Evolutionary conservation across 2,113 vertebrate genomes (phyloP).

Genomic region (Lates calcarifer): DNA sequence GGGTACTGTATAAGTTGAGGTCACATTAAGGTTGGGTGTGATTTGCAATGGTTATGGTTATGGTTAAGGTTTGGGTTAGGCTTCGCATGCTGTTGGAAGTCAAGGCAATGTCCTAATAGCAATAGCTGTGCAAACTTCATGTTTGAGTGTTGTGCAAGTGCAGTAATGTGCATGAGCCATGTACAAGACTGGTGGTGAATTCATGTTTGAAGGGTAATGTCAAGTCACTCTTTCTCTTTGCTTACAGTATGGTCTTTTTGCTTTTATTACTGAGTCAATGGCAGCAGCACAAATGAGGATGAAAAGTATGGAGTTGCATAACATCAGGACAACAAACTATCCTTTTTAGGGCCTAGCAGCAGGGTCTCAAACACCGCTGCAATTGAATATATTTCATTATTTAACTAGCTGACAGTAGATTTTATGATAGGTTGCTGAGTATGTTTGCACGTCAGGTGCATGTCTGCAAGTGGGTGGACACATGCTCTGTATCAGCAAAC

Average conservation of each 20-base stretch:
- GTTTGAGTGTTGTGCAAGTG: neutral
- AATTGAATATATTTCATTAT: neutral
- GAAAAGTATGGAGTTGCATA: neutral
- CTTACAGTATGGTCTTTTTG: neutral
- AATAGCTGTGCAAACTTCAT: too few species aligned
- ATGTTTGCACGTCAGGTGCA: constrained; percentile 5
- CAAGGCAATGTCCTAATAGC: too few species aligned
- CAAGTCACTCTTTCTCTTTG: neutral
- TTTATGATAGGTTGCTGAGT: neutral
- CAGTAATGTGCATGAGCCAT: too few species aligned
- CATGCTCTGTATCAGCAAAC: constrained; percentile 3
- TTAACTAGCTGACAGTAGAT: neutral
- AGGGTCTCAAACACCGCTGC: neutral
- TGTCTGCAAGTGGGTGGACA: constrained; percentile 5
- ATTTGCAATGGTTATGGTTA: too few species aligned
- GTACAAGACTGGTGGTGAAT: neutral
- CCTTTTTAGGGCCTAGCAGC: neutral
- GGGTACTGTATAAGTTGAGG: too few species aligned
- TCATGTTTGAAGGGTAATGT: neutral
- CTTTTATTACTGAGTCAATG: neutral
- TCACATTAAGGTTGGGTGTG: too few species aligned
- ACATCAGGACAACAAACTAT: neutral
- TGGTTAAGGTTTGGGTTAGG: too few species aligned
- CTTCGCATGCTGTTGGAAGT: too few species aligned
- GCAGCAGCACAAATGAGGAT: neutral